Conservation (phyloP, 1,140 invertebrate genomes). For the Radopholus similis region DNA sequence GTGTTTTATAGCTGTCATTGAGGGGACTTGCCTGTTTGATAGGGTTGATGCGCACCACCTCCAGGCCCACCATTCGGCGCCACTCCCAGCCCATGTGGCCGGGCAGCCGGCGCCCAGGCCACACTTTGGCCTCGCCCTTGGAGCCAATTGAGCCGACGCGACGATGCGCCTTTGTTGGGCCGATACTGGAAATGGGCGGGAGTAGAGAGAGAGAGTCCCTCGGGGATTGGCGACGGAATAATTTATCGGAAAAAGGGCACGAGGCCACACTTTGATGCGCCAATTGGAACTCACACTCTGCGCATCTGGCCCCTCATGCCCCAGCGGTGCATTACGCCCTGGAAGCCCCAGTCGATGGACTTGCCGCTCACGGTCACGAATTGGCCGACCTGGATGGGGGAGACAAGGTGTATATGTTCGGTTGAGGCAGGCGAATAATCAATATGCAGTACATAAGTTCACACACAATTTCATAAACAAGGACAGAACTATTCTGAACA, state of each 20-base stretch:
- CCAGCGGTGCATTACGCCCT: conserved; percentile 94
- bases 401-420: too few relatives aligned
- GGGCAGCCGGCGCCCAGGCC: conserved; percentile 90
- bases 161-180: conserved; percentile 88
- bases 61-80: conserved; percentile 71
- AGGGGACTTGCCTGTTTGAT: conserved; percentile 40
- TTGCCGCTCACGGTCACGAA: conserved; percentile 81
- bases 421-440: too few relatives aligned
- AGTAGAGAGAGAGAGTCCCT: too few relatives aligned
- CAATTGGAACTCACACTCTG: conserved; percentile 11
- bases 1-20: too few relatives aligned
- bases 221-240: too few relatives aligned
- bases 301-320: conserved; percentile 88
- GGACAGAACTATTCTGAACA: too few relatives aligned
- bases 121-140: conserved; percentile 74
- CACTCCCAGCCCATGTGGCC: conserved; percentile 85
- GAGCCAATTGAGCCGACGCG: conserved; percentile 80
- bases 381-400: conserved; percentile 76
- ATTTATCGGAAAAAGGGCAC: too few relatives aligned
- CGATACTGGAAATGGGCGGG: conserved; percentile 61
- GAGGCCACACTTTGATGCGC: not conserved
- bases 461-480: too few relatives aligned
- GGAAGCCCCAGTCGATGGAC: conserved; percentile 93
- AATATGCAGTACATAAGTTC: too few relatives aligned
- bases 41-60: conserved; percentile 55